Base-by-base conservation (phyloP, 2,113 vertebrate genomes). In the Atractosteus spatula region DNA sequence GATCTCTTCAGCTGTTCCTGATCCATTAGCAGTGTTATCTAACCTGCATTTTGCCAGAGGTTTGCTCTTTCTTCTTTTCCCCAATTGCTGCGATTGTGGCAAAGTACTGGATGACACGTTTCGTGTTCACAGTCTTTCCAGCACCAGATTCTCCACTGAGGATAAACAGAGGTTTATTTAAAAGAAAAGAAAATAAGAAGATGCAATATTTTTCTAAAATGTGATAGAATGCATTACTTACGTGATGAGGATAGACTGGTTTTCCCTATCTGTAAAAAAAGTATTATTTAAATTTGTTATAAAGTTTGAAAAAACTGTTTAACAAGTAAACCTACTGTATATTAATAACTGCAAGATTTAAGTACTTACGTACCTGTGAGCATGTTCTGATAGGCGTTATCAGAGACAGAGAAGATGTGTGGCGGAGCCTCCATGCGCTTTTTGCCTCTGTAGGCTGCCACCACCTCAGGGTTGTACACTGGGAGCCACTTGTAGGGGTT, bases 371-470 rank as follows among this genome's bases (percentile, higher is more conserved):
- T 81, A 92, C 91, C 88, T 11, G 86, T 92, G 55, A 91, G 66
- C 91, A 91, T 92, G 87, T 80, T 85, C 83, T 92, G 90, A 79
- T 92, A 92, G 70, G 91, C 90, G 0, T 91, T 92, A 74, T 92
- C 91, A 14, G 90, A 92, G 82, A 92, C 90, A 83, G 86, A 93
- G 86, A 93, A 93, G 87, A 93, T 91, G 80, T 93, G 91, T 29
- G 91, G 91, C 2, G 88, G 92, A 29, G 90, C 89, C 79, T 93
- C 92, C 63, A 92, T 89, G 44, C 89, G 85, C 80, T 93, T 93
- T 61, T 93, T 93, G 81, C 90, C 91, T 8, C 90, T 2, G 71
- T 93, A 93, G 59, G 62, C 88, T 0, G 0, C 0, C 66, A 84
- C 80, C 75, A 89, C 88, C 71, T 85, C 80, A 0, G 88, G 81